phyloP scores from a whole-genome alignment of 2,888 invertebrate species.

The Trypoxylon attenuatum region DNA sequence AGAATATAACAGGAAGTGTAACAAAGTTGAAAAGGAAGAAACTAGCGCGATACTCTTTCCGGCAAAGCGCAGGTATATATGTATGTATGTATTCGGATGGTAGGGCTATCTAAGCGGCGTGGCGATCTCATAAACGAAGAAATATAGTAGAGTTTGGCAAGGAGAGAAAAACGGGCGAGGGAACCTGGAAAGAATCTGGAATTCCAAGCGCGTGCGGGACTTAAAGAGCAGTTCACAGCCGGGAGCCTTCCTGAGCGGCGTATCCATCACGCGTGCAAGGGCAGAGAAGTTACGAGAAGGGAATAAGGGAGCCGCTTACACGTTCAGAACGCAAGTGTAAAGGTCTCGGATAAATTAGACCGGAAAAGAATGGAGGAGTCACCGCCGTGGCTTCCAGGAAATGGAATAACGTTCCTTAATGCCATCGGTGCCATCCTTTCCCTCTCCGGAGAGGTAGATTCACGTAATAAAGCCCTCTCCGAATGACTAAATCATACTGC shows the following conservation, averaged over 20 bases:
- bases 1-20: too few relatives aligned
- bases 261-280: conserved; percentile 53
- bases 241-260: conserved; percentile 33
- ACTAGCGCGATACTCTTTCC: too few relatives aligned
- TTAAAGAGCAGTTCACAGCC: conserved; percentile 47
- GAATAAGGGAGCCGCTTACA: conserved; percentile 14
- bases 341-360: conserved; percentile 51
- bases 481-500: conserved; percentile 11
- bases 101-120: not conserved
- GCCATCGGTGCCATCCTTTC: conserved; percentile 17
- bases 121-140: conserved; percentile 42
- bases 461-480: conserved; percentile 27
- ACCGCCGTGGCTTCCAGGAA: conserved; percentile 19
- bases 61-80: too few relatives aligned
- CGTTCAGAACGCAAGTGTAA: not conserved
- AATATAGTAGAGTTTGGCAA: conserved; percentile 41
- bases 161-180: conserved; percentile 7
- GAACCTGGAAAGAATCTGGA: conserved; percentile 50
- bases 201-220: conserved; percentile 53
- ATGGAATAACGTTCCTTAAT: conserved; percentile 39
- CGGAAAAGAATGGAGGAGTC: conserved; percentile 48
- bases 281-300: conserved; percentile 18
- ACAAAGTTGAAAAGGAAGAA: too few relatives aligned
- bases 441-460: too few relatives aligned
- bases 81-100: too few relatives aligned